Evolutionary conservation across 2,888 invertebrate species (phyloP).

Genomic region (Tanypteryx hageni): DNA sequence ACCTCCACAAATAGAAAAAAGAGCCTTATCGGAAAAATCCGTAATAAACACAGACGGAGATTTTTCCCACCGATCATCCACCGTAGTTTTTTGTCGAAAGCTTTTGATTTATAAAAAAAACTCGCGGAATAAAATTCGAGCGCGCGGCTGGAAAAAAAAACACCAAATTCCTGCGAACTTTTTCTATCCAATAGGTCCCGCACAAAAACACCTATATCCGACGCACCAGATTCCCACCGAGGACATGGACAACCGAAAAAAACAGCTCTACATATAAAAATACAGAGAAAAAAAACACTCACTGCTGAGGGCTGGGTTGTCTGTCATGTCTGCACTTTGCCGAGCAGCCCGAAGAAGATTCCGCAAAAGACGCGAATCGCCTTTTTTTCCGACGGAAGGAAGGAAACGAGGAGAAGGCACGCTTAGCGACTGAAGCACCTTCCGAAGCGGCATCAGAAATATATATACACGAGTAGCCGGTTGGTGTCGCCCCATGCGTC

Average conservation of each 20-base stretch:
- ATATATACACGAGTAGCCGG: constrained; percentile 24
- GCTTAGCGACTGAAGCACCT: constrained; percentile 23
- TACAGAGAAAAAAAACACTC: neutral
- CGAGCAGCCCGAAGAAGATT: neutral
- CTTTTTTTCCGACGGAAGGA: neutral
- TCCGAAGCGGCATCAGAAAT: constrained; percentile 22
- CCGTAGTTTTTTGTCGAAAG: too few species aligned
- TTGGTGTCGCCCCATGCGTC: constrained; percentile 25
- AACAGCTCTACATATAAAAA: neutral
- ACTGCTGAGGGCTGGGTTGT: neutral
- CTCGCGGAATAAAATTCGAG: too few species aligned
- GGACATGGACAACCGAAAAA: neutral
- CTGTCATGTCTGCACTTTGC: neutral
- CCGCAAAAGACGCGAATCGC: neutral
- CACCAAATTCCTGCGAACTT: too few species aligned
- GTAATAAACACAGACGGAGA: too few species aligned
- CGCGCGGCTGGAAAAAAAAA: too few species aligned
- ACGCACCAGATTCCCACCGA: too few species aligned
- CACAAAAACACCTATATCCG: too few species aligned
- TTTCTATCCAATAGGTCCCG: too few species aligned
- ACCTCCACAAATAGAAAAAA: too few species aligned
- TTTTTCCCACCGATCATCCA: too few species aligned
- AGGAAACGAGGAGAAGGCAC: neutral
- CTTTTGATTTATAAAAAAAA: too few species aligned
- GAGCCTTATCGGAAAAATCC: too few species aligned